These are phyloP conservation scores for Bufo bufo DNA, from an alignment of 2,113 vertebrate species.

Conservation along the genomic window DNA sequence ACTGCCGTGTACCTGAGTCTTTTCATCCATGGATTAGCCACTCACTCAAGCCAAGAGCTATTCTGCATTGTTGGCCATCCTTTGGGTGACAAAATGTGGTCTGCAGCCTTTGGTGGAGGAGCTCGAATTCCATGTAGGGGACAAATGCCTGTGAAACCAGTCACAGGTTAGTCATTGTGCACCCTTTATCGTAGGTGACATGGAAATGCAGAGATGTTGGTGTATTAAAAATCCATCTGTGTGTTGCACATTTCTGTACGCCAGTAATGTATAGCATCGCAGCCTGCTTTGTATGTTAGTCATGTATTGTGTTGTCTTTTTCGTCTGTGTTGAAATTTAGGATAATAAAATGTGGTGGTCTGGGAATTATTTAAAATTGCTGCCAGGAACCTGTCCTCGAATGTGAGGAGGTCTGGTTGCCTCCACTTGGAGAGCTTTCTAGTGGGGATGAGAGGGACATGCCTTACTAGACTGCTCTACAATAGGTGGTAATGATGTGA, in stretches of 20 bases:
- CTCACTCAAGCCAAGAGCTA: slow-evolving; percentile 91
- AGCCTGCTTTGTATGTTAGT: slow-evolving; percentile 15
- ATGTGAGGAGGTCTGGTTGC: too few relatives aligned
- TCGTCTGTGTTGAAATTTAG: background rate
- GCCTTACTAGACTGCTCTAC: too few relatives aligned
- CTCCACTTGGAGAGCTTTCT: too few relatives aligned
- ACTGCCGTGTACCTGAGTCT: slow-evolving; percentile 94
- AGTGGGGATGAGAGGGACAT: too few relatives aligned
- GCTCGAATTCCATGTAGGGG: slow-evolving; percentile 73
- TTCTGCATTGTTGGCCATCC: slow-evolving; percentile 91
- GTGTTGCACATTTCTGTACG: background rate
- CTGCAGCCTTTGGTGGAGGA: slow-evolving; percentile 91
- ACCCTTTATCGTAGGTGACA: background rate
- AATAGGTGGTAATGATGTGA: too few relatives aligned
- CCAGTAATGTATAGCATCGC: background rate
- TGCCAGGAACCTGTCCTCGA: too few relatives aligned
- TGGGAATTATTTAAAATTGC: too few relatives aligned
- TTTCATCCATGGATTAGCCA: slow-evolving; percentile 94
- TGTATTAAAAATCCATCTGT: background rate
- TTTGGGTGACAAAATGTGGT: slow-evolving; percentile 93
- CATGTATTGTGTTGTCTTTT: background rate
- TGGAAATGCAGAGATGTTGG: background rate
- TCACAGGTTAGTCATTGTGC: slow-evolving; percentile 76
- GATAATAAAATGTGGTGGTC: background rate
- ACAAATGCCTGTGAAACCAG: slow-evolving; percentile 69